These are phyloP conservation scores for Tipula confusa DNA, from an alignment of 2,888 invertebrate species.

Conservation along the genomic window DNA sequence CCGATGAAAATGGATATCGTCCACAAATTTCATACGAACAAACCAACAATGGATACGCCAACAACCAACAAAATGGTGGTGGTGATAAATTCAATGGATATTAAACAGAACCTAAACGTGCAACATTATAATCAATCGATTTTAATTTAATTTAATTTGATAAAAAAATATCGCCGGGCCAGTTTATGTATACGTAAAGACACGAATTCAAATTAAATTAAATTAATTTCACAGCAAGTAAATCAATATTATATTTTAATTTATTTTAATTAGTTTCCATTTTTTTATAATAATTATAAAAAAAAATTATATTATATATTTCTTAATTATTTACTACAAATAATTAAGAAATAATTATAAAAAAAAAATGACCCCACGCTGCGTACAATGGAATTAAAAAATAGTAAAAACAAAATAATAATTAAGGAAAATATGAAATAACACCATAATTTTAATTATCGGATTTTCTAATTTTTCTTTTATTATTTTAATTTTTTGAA, in stretches of 20 bases:
- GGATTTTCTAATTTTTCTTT: not conserved
- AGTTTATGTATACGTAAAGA: not conserved
- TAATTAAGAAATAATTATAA: not conserved
- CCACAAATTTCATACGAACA: conserved; percentile 66
- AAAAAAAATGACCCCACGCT: conserved; percentile 21
- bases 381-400: not conserved
- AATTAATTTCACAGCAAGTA: not conserved
- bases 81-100: conserved; percentile 36
- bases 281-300: conserved; percentile 9
- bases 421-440: not conserved
- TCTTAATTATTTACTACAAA: not conserved
- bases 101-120: conserved; percentile 28
- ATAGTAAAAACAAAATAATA: no score
- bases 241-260: conserved; percentile 25
- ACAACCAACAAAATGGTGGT: conserved; percentile 33
- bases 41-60: conserved; percentile 45
- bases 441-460: not conserved
- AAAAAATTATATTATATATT: not conserved
- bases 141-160: not conserved
- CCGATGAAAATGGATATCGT: conserved; percentile 63
- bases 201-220: not conserved
- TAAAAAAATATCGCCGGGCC: conserved; percentile 3
- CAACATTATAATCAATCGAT: not conserved
- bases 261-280: conserved; percentile 12
- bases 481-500: not conserved